phyloP scores from a whole-genome alignment of 2,113 vertebrate genomes.

The Electrona antarctica region DNA sequence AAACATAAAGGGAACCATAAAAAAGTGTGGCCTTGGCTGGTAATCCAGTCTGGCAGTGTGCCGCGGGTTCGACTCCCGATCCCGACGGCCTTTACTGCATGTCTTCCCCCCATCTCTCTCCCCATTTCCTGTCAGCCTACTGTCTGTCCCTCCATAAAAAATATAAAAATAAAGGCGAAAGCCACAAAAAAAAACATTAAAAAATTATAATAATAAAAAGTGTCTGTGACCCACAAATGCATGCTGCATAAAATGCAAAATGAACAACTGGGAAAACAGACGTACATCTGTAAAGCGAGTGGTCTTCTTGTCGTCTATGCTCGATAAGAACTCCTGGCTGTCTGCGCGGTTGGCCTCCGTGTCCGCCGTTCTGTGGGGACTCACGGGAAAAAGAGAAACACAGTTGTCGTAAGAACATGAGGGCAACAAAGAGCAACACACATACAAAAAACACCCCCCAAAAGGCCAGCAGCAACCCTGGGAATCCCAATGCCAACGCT shows the following conservation, averaged over 20 bases:
- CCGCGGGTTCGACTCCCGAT: too few relatives aligned
- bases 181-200: too few relatives aligned
- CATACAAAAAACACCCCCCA: background rate
- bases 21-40: too few relatives aligned
- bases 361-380: slow-evolving; percentile 81
- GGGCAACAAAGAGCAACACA: background rate
- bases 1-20: too few relatives aligned
- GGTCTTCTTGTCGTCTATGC: slow-evolving; percentile 83
- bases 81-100: too few relatives aligned
- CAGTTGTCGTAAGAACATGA: slow-evolving; percentile 9
- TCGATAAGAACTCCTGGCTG: slow-evolving; percentile 87
- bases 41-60: too few relatives aligned
- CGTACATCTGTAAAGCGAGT: slow-evolving; percentile 90
- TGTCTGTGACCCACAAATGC: too few relatives aligned
- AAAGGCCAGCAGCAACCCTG: background rate
- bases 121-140: too few relatives aligned
- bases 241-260: background rate
- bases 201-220: too few relatives aligned
- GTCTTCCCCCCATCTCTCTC: too few relatives aligned
- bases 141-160: too few relatives aligned
- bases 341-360: slow-evolving; percentile 74
- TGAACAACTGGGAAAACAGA: background rate
- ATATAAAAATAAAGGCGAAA: too few relatives aligned
- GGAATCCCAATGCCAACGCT: background rate
- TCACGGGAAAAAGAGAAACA: slow-evolving; percentile 38